These are phyloP conservation scores for Neotragus moschatus DNA, from an alignment of 2,113 vertebrate genomes.

Conservation along the genomic window DNA sequence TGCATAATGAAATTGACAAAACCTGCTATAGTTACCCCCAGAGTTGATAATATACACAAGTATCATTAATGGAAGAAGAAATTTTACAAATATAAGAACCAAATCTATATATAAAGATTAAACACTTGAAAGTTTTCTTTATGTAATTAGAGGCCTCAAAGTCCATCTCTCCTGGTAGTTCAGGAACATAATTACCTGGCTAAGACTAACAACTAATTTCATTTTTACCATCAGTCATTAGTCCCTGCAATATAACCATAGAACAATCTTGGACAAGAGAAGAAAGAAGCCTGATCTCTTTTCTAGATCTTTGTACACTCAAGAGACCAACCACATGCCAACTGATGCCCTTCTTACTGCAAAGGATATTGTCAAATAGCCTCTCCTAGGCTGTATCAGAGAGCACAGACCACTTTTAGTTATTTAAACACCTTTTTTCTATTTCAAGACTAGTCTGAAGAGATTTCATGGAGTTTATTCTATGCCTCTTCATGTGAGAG, in stretches of 20 bases:
- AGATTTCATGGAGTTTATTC: neutral
- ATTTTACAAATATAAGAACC: neutral
- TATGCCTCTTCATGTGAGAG: neutral
- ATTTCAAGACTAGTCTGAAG: neutral
- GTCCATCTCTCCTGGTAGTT: neutral
- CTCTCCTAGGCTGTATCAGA: neutral
- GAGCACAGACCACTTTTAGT: neutral
- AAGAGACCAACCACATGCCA: neutral
- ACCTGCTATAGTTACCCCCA: neutral
- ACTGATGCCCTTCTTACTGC: neutral
- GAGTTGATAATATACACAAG: neutral
- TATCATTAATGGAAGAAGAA: neutral
- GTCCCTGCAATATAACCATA: neutral
- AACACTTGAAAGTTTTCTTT: neutral
- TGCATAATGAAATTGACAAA: neutral
- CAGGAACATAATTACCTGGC: neutral
- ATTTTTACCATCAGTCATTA: neutral
- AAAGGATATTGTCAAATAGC: neutral
- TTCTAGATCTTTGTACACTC: neutral
- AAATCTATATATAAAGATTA: neutral
- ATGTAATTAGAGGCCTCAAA: neutral
- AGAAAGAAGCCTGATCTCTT: neutral
- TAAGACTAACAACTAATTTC: neutral
- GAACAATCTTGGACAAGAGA: neutral
- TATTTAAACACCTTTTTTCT: neutral